Percentiles rank a stretch among this genome's conserved stretches.
These are phyloP conservation scores for Pelobates fuscus DNA, from an alignment of 2,113 vertebrate species.

Conservation along the genomic window DNA sequence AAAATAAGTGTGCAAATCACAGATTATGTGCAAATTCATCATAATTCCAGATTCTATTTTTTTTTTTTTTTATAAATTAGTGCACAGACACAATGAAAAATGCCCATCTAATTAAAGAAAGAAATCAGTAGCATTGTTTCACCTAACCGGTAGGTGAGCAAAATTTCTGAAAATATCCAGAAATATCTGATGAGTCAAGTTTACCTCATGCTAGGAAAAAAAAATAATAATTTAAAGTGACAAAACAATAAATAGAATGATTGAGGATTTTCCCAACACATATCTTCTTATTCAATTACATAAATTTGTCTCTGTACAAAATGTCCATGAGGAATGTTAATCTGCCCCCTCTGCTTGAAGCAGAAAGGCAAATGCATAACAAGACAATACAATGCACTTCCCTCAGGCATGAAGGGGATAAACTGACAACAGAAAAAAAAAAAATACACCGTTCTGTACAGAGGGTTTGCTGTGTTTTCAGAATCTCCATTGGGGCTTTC, in stretches of 20 bases:
- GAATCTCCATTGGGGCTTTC: neutral
- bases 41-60: neutral
- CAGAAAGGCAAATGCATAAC: neutral
- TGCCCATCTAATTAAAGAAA: no score
- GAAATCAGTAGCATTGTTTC: neutral
- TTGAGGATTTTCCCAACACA: neutral
- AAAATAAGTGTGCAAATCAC: neutral
- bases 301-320: neutral
- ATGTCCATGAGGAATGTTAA: constrained; percentile 24
- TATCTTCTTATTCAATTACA: constrained; percentile 3
- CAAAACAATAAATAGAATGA: constrained; percentile 16
- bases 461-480: neutral
- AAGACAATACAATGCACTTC: neutral
- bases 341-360: neutral
- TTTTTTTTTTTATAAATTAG: no score
- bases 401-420: neutral
- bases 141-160: neutral
- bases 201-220: neutral
- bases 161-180: no score
- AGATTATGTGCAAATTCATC: neutral
- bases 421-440: constrained; percentile 4
- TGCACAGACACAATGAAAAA: no score
- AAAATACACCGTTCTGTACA: constrained; percentile 29
- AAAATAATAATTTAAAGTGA: constrained; percentile 29
- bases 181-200: no score